These are phyloP conservation scores for Oryzias dopingdopingensis DNA, from an alignment of 2,797 vertebrate species.

Conservation along the genomic window DNA sequence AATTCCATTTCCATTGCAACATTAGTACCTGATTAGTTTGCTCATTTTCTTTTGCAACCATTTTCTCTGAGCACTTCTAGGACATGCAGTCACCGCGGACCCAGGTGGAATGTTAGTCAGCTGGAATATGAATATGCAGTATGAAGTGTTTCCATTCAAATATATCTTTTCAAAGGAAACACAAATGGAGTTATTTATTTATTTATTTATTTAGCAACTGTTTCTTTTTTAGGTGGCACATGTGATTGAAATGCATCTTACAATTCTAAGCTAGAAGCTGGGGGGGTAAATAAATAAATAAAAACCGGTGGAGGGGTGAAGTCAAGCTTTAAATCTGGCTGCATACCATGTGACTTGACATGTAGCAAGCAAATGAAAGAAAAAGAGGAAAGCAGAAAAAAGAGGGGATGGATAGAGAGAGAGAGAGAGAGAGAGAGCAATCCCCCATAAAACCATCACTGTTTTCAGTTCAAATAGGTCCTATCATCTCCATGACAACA, in stretches of 20 bases:
- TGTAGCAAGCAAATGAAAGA: slow-evolving; percentile 59
- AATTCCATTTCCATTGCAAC: slow-evolving; percentile 61
- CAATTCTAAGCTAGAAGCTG: slow-evolving; percentile 44
- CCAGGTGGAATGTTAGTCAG: slow-evolving; percentile 40
- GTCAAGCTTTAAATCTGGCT: slow-evolving; percentile 74
- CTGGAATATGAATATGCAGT: slow-evolving; percentile 25
- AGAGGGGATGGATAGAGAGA: slow-evolving; percentile 2
- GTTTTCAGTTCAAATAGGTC: slow-evolving; percentile 93
- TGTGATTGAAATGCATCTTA: slow-evolving; percentile 54
- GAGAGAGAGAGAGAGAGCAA: slow-evolving; percentile 43
- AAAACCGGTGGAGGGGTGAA: slow-evolving; percentile 47
- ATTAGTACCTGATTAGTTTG: slow-evolving; percentile 57
- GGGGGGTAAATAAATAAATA: slow-evolving; percentile 23
- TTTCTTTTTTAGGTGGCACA: slow-evolving; percentile 32
- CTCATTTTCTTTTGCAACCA: slow-evolving; percentile 48
- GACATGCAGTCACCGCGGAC: slow-evolving; percentile 35
- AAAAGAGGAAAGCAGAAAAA: slow-evolving; percentile 32
- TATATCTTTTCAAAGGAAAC: no score
- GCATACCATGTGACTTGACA: slow-evolving; percentile 72
- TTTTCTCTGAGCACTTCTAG: slow-evolving; percentile 44
- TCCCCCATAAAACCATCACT: slow-evolving; percentile 85
- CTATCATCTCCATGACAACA: slow-evolving; percentile 97
- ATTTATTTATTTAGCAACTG: no score
- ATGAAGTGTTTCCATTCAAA: no score
- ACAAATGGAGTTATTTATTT: no score